Conservation (phyloP, 2,888 invertebrate species). For the Chrysopilus asiliformis region DNA sequence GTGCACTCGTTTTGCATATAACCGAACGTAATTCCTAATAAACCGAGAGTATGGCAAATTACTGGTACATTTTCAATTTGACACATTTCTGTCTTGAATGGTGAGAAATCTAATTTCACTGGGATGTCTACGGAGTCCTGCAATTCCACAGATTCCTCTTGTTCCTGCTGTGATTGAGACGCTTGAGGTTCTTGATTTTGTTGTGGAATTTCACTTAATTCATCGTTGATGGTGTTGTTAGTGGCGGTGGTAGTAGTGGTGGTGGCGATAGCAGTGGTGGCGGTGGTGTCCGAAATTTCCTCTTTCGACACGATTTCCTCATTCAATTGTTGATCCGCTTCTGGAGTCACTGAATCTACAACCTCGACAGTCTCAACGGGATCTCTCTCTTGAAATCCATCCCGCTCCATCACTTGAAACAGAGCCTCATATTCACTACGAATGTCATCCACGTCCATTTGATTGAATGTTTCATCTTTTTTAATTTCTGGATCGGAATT, state of each 20-base stretch:
- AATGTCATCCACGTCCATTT: constrained; percentile 12
- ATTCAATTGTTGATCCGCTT: constrained; percentile 6
- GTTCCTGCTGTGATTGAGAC: neutral
- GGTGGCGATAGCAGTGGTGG: neutral
- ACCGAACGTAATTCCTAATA: constrained; percentile 26
- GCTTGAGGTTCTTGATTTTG: neutral
- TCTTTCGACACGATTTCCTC: constrained; percentile 2
- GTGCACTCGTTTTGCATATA: constrained; percentile 31
- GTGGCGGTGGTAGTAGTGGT: neutral
- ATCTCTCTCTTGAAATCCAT: constrained; percentile 12
- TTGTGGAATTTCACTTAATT: neutral
- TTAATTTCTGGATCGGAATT: constrained; percentile 12
- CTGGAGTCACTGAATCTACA: constrained; percentile 6
- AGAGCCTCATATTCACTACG: constrained; percentile 9
- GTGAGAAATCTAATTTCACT: too few species aligned
- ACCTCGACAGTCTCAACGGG: constrained; percentile 10
- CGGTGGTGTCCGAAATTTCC: neutral
- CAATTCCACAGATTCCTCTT: neutral
- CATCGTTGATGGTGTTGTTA: neutral
- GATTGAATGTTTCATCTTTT: constrained; percentile 11
- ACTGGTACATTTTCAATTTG: constrained; percentile 22
- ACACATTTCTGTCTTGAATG: constrained; percentile 27
- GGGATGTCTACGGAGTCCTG: too few species aligned
- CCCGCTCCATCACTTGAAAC: constrained; percentile 10
- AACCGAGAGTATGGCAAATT: constrained; percentile 30